Conservation (phyloP, 1,140 invertebrate species). For the Rhopalosiphum padi region DNA sequence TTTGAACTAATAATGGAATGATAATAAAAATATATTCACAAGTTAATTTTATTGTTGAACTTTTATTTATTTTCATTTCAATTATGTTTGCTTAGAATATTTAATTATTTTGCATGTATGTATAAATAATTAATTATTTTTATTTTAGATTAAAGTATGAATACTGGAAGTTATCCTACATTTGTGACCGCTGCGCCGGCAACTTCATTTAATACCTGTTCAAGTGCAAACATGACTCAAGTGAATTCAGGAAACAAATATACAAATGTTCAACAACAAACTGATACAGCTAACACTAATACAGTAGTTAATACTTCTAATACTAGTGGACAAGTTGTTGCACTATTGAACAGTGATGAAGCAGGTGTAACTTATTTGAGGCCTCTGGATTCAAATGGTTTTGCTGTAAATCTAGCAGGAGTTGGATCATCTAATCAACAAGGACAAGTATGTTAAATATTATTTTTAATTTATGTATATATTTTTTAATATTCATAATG, state of each 20-base stretch:
- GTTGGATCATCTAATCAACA: slow-evolving; percentile 59
- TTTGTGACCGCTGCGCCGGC: slow-evolving; percentile 55
- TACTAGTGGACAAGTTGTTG: slow-evolving; percentile 65
- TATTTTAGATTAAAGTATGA: slow-evolving; percentile 49
- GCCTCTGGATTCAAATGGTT: slow-evolving; percentile 70
- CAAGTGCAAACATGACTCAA: slow-evolving; percentile 53
- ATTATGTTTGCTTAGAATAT: background rate
- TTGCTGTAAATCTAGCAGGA: slow-evolving; percentile 61
- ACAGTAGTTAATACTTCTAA: slow-evolving; percentile 53
- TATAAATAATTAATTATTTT: background rate
- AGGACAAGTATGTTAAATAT: slow-evolving; percentile 60
- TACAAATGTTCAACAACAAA: slow-evolving; percentile 53
- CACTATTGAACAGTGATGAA: slow-evolving; percentile 70
- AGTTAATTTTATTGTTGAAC: background rate
- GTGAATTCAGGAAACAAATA: slow-evolving; percentile 50
- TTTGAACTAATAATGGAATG: background rate
- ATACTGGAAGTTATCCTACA: slow-evolving; percentile 55
- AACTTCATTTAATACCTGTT: slow-evolving; percentile 55
- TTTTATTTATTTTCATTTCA: background rate
- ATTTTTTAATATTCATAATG: background rate
- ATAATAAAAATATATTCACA: background rate
- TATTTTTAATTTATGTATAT: background rate
- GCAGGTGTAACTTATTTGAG: slow-evolving; percentile 78
- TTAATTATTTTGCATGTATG: background rate
- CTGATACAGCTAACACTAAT: slow-evolving; percentile 31